Evolutionary conservation across 2,113 vertebrate species (phyloP), one percentile per base, ranked within the genome.

Genomic region (Sylvietta virens): DNA sequence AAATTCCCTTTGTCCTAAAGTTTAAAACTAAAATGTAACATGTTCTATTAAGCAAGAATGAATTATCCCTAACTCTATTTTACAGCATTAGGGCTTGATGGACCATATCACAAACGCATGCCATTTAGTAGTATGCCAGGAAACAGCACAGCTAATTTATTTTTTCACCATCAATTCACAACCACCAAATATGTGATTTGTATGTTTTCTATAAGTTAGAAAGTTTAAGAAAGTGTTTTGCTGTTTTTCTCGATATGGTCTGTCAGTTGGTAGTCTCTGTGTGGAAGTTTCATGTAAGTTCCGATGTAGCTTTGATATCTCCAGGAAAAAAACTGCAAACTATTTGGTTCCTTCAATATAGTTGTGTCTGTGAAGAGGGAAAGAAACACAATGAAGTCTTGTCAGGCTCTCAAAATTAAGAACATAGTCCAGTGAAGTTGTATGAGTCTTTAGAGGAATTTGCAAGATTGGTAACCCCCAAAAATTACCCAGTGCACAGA

Each of bases 271-370:
- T 56, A 24, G 22, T 76, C 24, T 48, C 50, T 7, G 3, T 48
- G 14, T 50, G 57, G 76, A 86, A 73, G 45, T 51, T 65, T 65
- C 9, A 2, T 16, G 6, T n/a, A 51, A 77, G 53, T 79, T 69
- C 37, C 0, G 33, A 39, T 96, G 95, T 61, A 98, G 93, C 73
- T 98, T 97, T 70, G 98, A 96, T 67, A 98, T 64, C 88, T 98
- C 98, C 69, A 98, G 57, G 91, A 98, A 98, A 85, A 98, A 98
- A 53, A 90, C 88, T 73, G 97, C 98, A 89, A 98, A 98, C 33
- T 97, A 39, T 88, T 98, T 98, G 65, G 97, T 98, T 90, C 98
- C 98, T 74, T 98, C 81, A 81, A 98, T 98, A 86, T 98, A 98
- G 94, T 98, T 98, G 84, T 89, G 77, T 93, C 98, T 98, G 70